A percentile compares a stretch with the other conserved stretches of the same genome.
Evolutionary conservation across 2,888 invertebrate genomes (phyloP).

Genomic region (Dusona sp.): DNA sequence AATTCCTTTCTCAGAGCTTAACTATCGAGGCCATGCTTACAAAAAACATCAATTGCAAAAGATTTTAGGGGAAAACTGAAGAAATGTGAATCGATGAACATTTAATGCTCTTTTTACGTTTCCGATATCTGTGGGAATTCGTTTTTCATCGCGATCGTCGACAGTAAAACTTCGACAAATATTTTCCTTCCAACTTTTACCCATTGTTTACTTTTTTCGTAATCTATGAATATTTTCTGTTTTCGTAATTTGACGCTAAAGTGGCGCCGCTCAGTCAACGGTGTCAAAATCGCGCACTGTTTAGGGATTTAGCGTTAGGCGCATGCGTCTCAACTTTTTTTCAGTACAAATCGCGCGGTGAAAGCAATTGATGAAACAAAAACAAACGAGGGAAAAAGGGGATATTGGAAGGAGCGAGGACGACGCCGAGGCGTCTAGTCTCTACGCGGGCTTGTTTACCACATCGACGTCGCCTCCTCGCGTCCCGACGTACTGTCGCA

Average conservation of each 20-base stretch:
- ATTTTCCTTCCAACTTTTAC: neutral
- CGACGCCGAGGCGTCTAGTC: slow-evolving; percentile 64
- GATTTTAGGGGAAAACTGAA: neutral
- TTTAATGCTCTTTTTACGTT: neutral
- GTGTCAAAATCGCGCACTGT: slow-evolving; percentile 4
- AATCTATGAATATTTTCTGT: neutral
- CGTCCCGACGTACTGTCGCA: slow-evolving; percentile 63
- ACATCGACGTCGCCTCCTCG: slow-evolving; percentile 47
- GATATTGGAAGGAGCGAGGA: slow-evolving; percentile 27
- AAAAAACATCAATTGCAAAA: neutral
- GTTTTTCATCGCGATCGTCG: neutral
- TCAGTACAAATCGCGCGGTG: slow-evolving; percentile 23
- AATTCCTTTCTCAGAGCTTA: neutral
- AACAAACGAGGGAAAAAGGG: slow-evolving; percentile 10
- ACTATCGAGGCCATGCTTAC: neutral
- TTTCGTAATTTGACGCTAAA: slow-evolving; percentile 2
- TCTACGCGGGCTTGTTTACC: slow-evolving; percentile 60
- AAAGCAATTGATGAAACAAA: slow-evolving; percentile 40
- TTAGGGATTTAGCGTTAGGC: slow-evolving; percentile 13
- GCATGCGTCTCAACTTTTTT: neutral
- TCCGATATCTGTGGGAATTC: neutral
- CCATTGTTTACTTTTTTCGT: neutral
- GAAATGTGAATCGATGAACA: neutral
- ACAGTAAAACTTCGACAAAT: neutral
- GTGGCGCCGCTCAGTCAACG: neutral